These are phyloP conservation scores for Oscheius sp. DNA, from an alignment of 2,888 invertebrate genomes.

Conservation along the genomic window DNA sequence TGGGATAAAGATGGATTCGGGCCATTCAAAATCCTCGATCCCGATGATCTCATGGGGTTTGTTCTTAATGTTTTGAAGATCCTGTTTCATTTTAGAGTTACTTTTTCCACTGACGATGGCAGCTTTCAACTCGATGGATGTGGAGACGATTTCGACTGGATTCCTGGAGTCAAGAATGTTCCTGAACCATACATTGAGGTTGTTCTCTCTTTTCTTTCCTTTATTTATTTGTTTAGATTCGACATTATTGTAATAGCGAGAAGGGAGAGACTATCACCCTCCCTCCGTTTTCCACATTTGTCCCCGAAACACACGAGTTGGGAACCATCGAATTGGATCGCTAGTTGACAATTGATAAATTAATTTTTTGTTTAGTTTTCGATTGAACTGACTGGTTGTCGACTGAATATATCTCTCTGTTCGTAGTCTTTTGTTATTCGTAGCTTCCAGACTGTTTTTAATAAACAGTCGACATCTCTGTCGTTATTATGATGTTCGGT, in stretches of 20 bases:
- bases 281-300: slow-evolving; percentile 55
- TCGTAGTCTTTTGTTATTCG: no score
- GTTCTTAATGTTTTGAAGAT: neutral
- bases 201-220: neutral
- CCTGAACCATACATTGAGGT: slow-evolving; percentile 61
- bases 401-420: no score
- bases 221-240: slow-evolving; percentile 41
- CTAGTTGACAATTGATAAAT: neutral
- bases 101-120: slow-evolving; percentile 67
- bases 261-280: slow-evolving; percentile 63
- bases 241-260: slow-evolving; percentile 66
- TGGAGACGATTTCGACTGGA: slow-evolving; percentile 68
- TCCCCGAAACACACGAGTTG: slow-evolving; percentile 63
- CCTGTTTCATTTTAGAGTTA: slow-evolving; percentile 51
- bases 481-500: no score
- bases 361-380: neutral
- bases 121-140: slow-evolving; percentile 68
- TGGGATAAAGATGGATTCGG: slow-evolving; percentile 63
- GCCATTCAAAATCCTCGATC: slow-evolving; percentile 60
- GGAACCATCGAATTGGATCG: slow-evolving; percentile 60
- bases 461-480: no score
- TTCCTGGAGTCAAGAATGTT: slow-evolving; percentile 64
- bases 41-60: slow-evolving; percentile 69
- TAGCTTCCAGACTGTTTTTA: no score
- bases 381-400: no score